phyloP scores from a whole-genome alignment of 92 coral and sea anemone genomes.

The Porites rus region DNA sequence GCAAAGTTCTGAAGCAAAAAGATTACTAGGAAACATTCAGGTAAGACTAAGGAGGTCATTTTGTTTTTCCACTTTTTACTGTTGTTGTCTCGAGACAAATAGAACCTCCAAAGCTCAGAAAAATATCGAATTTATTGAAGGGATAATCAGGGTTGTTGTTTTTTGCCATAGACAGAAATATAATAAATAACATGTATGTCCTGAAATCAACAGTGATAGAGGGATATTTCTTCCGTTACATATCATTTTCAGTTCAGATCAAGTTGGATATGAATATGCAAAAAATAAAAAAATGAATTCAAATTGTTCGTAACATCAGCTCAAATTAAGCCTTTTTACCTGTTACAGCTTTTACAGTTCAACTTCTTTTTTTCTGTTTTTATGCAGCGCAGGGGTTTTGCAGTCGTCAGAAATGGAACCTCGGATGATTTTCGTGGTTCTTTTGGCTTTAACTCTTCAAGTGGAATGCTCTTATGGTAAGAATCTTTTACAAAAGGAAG shows the following conservation, averaged over 20 bases:
- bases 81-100: not conserved
- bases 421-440: slow-evolving; percentile 2
- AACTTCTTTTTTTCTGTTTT: not conserved
- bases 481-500: not conserved
- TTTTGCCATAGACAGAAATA: slow-evolving; percentile 15
- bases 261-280: not conserved
- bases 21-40: not conserved
- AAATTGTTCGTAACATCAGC: too few species aligned
- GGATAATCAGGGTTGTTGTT: slow-evolving; percentile 1
- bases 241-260: not conserved
- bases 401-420: slow-evolving; percentile 23
- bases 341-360: too few species aligned
- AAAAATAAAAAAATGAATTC: too few species aligned
- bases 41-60: slow-evolving; percentile 7
- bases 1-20: slow-evolving; percentile 2
- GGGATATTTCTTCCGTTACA: not conserved
- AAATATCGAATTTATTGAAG: not conserved
- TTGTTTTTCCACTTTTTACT: not conserved
- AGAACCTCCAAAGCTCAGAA: not conserved
- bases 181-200: slow-evolving; percentile 23
- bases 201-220: slow-evolving; percentile 5
- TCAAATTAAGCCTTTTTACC: not conserved
- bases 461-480: slow-evolving; percentile 35
- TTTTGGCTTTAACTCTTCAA: slow-evolving; percentile 21
- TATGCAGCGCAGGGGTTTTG: not conserved